Conservation (phyloP, 2,888 invertebrate species). For the Rhingia rostrata region DNA sequence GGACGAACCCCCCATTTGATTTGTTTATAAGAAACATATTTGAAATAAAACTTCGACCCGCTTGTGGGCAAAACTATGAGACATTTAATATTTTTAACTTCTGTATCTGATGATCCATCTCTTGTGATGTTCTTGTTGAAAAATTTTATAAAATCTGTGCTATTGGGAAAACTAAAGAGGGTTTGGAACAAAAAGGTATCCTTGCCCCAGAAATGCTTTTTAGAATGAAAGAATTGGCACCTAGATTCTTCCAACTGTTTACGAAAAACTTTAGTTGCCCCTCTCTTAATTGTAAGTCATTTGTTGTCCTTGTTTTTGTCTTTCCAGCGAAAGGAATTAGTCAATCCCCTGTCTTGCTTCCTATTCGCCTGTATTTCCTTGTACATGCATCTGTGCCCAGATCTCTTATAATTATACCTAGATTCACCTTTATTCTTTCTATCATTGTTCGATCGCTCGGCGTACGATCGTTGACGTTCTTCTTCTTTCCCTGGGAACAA, state of each 20-base stretch:
- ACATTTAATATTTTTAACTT: no score
- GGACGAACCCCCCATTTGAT: conserved; percentile 10
- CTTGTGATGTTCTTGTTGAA: conserved; percentile 15
- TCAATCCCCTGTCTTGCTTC: no score
- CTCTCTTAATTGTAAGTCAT: neutral
- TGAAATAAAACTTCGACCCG: conserved; percentile 12
- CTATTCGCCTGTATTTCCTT: no score
- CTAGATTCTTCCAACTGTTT: neutral
- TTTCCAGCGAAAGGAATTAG: no score
- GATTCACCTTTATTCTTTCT: no score
- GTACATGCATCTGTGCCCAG: no score
- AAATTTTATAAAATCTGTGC: conserved; percentile 1
- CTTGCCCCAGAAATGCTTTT: conserved; percentile 17
- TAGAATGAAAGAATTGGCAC: conserved; percentile 18
- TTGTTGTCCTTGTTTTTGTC: neutral
- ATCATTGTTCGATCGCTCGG: no score
- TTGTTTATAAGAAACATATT: conserved; percentile 26
- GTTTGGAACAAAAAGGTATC: conserved; percentile 7
- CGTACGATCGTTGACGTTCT: no score
- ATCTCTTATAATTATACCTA: no score
- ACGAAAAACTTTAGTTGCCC: neutral
- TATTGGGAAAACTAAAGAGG: neutral
- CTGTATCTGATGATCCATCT: no score
- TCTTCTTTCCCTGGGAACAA: no score
- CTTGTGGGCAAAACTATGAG: no score